Evolutionary conservation across 2,888 invertebrate genomes (phyloP).

Genomic region (Panzeria rudis): DNA sequence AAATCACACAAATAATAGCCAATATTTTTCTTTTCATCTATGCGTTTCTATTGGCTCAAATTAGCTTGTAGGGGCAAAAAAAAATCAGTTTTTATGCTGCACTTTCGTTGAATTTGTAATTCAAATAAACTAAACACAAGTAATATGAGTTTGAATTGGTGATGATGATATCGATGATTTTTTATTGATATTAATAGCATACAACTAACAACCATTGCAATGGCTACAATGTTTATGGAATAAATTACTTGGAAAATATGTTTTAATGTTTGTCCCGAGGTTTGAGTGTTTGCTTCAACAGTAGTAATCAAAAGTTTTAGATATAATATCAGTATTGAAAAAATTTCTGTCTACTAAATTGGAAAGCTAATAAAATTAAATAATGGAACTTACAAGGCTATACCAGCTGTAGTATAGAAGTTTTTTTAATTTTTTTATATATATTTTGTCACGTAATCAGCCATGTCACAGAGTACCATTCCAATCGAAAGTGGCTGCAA

Average conservation of each 20-base stretch:
- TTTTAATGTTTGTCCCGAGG: slow-evolving; percentile 1
- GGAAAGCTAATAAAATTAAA: too few species aligned
- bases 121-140: slow-evolving; percentile 58
- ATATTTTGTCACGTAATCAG: too few species aligned
- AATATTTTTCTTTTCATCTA: slow-evolving; percentile 10
- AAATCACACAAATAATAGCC: slow-evolving; percentile 49
- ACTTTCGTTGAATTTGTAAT: slow-evolving; percentile 62
- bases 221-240: slow-evolving; percentile 47
- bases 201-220: slow-evolving; percentile 12
- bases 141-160: slow-evolving; percentile 21
- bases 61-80: slow-evolving; percentile 30
- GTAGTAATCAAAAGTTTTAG: background rate
- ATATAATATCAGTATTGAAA: too few species aligned
- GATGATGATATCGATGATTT: slow-evolving; percentile 48
- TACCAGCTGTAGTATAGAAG: too few species aligned
- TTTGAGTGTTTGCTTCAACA: background rate
- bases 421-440: too few species aligned
- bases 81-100: slow-evolving; percentile 41
- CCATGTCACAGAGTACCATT: too few species aligned
- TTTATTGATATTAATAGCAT: slow-evolving; percentile 53
- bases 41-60: slow-evolving; percentile 20
- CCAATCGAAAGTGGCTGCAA: too few species aligned
- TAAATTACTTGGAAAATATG: slow-evolving; percentile 65
- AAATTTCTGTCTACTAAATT: too few species aligned
- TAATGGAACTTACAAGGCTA: too few species aligned